Conservation (phyloP, 2,797 vertebrate genomes). For the Sebastes iracundus region DNA sequence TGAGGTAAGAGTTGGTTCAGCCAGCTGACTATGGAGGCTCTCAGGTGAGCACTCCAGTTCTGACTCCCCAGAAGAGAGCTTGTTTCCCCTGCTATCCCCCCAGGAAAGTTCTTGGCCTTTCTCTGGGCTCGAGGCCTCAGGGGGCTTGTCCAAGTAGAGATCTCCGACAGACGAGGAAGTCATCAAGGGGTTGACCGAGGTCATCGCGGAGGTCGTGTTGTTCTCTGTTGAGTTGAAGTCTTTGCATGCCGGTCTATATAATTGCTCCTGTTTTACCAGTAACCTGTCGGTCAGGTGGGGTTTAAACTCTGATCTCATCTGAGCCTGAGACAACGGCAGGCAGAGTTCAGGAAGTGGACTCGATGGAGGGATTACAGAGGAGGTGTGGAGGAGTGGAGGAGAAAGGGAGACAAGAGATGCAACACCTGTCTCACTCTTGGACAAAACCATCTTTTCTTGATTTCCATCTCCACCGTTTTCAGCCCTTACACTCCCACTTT, state of each 20-base stretch:
- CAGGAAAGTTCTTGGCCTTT: conserved; percentile 68
- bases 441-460: conserved; percentile 25
- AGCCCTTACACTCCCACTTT: neutral
- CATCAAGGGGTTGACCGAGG: conserved; percentile 57
- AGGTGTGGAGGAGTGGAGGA: conserved; percentile 50
- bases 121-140: conserved; percentile 34
- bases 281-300: conserved; percentile 43
- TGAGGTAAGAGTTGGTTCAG: conserved; percentile 87
- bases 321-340: conserved; percentile 62
- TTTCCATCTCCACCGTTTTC: neutral
- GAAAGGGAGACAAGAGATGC: conserved; percentile 58
- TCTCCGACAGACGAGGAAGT: conserved; percentile 64
- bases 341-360: conserved; percentile 65
- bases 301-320: conserved; percentile 51
- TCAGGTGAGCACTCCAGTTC: conserved; percentile 79
- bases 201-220: conserved; percentile 32
- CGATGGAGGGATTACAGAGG: conserved; percentile 38
- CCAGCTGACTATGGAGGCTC: conserved; percentile 79
- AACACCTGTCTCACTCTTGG: conserved; percentile 28
- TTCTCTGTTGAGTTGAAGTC: conserved; percentile 72
- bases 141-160: conserved; percentile 60
- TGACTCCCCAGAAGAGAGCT: conserved; percentile 72
- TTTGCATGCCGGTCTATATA: conserved; percentile 74
- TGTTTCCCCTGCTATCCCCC: conserved; percentile 64
- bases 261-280: conserved; percentile 50